These are phyloP conservation scores for Oncorhynchus masou DNA, from an alignment of 2,113 vertebrate genomes.

Conservation along the genomic window DNA sequence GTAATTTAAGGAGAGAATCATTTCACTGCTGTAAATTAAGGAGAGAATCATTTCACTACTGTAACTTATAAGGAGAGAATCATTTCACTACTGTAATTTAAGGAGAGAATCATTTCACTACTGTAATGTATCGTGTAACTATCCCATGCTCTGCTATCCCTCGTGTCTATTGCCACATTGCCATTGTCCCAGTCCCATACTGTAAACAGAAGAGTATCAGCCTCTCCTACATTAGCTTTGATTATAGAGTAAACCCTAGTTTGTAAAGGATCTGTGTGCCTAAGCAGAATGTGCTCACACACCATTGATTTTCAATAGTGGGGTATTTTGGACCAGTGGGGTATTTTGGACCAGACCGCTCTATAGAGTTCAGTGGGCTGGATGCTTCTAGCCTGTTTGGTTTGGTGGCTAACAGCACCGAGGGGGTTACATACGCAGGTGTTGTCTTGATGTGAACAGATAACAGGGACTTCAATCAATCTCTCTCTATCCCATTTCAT, in stretches of 20 bases:
- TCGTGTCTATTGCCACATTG: background rate
- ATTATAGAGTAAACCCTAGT: conserved; percentile 75
- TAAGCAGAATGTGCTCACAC: conserved; percentile 79
- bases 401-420: background rate
- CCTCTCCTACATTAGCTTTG: conserved; percentile 70
- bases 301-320: conserved; percentile 71
- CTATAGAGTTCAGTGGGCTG: conserved; percentile 31
- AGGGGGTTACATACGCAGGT: background rate
- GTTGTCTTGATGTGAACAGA: conserved; percentile 8
- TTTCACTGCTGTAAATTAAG: no score
- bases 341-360: conserved; percentile 60
- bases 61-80: no score
- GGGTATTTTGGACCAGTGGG: conserved; percentile 61
- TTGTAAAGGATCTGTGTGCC: conserved; percentile 75
- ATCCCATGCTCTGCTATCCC: background rate
- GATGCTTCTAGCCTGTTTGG: conserved; percentile 50
- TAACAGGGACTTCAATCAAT: conserved; percentile 3
- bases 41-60: no score
- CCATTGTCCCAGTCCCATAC: conserved; percentile 34
- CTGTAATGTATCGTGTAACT: no score
- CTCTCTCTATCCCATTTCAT: background rate
- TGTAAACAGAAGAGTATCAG: conserved; percentile 54
- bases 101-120: no score
- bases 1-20: no score
- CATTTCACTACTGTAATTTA: no score